Evolutionary conservation across 1,140 invertebrate species (phyloP).

Genomic region (Euschistus heros): DNA sequence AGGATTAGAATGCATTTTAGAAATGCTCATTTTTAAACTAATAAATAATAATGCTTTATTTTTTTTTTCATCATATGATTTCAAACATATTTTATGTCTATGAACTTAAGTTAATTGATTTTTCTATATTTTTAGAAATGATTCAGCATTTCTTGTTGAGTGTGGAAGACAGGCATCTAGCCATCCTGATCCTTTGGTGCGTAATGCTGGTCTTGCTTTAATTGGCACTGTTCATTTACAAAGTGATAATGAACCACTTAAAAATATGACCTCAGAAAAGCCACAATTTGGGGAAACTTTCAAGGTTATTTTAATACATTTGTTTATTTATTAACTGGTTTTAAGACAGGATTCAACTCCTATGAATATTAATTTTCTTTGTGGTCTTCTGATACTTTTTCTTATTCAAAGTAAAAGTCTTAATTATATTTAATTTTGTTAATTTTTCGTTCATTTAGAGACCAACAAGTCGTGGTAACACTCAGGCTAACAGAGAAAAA

Average conservation of each 20-base stretch:
- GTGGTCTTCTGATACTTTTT: too few relatives aligned
- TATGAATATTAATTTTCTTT: too few relatives aligned
- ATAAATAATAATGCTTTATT: too few relatives aligned
- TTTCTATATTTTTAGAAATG: background rate
- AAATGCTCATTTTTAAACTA: too few relatives aligned
- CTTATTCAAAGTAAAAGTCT: too few relatives aligned
- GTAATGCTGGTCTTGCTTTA: slow-evolving; percentile 19
- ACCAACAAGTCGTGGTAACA: background rate
- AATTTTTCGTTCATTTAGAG: background rate
- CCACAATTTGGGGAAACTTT: background rate
- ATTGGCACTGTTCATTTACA: slow-evolving; percentile 15
- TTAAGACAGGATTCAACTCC: too few relatives aligned
- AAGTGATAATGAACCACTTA: background rate
- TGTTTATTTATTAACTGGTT: too few relatives aligned
- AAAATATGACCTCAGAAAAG: background rate
- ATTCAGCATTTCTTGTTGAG: background rate
- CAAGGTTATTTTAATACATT: background rate
- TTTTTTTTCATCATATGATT: too few relatives aligned
- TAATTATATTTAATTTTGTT: too few relatives aligned
- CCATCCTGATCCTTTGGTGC: background rate
- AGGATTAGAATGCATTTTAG: too few relatives aligned
- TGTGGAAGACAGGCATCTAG: background rate
- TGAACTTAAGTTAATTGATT: too few relatives aligned
- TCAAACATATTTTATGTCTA: too few relatives aligned
- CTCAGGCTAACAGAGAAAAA: background rate